Base-by-base conservation (phyloP, 2,888 invertebrate species). In the Clusia tigrina region DNA sequence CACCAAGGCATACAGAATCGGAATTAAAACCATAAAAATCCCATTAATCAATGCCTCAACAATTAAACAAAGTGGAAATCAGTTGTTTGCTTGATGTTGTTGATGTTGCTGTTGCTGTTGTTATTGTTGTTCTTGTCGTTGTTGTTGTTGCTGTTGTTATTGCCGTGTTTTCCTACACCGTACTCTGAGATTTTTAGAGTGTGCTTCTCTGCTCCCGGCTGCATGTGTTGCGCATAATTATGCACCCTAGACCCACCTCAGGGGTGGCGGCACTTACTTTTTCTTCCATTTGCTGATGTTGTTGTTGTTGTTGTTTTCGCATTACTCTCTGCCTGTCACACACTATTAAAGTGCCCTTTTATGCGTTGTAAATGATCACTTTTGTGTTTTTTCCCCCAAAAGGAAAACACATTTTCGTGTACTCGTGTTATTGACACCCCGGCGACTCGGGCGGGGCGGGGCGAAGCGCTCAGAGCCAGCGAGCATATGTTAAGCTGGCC, bases 11-110 rank as follows among this genome's bases (percentile, higher is more conserved):
- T 17, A 12, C 42, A 42, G 15, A 15, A 10, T 12, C 25, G 32
- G 15, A 26, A 54, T 54, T 38, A 38, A 20, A 56, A 66, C 77
- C 73, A 76, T 78, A 77, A 72, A 78, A 72, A 74, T 72, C 67
- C 72, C 74, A 79, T 79, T 80, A 74, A 77, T 78, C 81, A 79
- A 74, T 69, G 71, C 75, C 67, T 74, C 72, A 71, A 72, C 74
- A 77, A 78, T 75, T 77, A 79, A 79, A 79, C 77, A 76, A 80
- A 71, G 76, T 78, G 42, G 42, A 42, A 42, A 42, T 15, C 3
- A 15, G 32, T 12, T 9, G 12, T 32, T 32, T 42, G 42, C 42
- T 32, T 32, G 6, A 32, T 32, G 32, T 12, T 32, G 6, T n/a
- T n/a, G 20, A 9, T 24, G 37, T 55, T 55, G 37, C 12, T 55